Conservation (phyloP, 1,140 invertebrate genomes). For the Oreohelix idahoensis region DNA sequence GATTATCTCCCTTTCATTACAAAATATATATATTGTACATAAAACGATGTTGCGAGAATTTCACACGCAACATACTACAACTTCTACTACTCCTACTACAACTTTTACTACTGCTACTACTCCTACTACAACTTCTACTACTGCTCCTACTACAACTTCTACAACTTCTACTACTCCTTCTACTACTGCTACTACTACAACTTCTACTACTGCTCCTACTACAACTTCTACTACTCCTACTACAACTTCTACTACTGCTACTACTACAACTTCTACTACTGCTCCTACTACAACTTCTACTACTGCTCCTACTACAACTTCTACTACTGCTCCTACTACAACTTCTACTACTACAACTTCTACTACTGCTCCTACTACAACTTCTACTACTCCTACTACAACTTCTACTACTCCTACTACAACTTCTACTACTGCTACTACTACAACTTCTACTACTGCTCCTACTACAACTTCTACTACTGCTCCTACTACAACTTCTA, state of each 20-base stretch:
- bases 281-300: neutral
- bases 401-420: slow-evolving; percentile 12
- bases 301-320: no score
- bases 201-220: neutral
- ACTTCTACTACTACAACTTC: no score
- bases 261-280: neutral
- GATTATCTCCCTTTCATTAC: no score
- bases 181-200: neutral
- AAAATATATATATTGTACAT: no score
- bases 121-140: neutral
- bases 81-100: neutral
- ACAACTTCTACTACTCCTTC: neutral
- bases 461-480: neutral
- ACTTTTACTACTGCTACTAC: neutral
- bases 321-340: no score
- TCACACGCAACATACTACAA: no score
- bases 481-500: neutral
- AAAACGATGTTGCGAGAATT: no score
- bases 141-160: neutral
- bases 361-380: no score
- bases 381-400: no score
- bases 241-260: neutral
- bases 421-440: slow-evolving; percentile 15
- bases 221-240: neutral
- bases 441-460: slow-evolving; percentile 8